Percentiles rank a stretch among this genome's conserved stretches.
Conservation (phyloP, 2,113 vertebrate genomes). For the Plecotus auritus region DNA sequence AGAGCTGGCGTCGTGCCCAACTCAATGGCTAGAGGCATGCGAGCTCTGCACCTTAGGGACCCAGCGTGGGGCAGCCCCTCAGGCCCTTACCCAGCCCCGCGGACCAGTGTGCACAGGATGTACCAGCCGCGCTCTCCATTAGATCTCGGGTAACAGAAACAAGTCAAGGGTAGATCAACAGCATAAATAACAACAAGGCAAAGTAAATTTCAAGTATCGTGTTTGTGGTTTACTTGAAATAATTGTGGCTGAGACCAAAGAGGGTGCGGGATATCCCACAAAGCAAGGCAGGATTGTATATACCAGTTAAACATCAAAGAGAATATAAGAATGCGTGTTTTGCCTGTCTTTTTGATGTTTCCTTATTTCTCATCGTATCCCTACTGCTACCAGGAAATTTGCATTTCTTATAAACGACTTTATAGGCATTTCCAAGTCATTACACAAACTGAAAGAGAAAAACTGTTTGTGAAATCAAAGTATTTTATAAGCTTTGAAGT, state of each 20-base stretch:
- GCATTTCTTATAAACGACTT: slow-evolving; percentile 61
- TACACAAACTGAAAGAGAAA: slow-evolving; percentile 38
- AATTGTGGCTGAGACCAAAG: slow-evolving; percentile 32
- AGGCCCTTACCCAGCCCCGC: not conserved
- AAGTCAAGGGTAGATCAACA: not conserved
- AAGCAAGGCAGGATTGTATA: slow-evolving; percentile 43
- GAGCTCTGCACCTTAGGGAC: fast-evolving
- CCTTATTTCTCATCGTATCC: slow-evolving; percentile 48
- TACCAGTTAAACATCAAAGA: slow-evolving; percentile 48
- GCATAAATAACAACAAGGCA: not conserved
- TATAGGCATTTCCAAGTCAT: slow-evolving; percentile 34
- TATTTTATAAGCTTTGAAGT: slow-evolving; percentile 52
- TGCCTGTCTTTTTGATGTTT: slow-evolving; percentile 39
- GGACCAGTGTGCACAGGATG: fast-evolving
- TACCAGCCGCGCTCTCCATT: not conserved
- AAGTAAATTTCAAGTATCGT: not conserved
- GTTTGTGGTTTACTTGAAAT: slow-evolving; percentile 28
- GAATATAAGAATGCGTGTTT: not conserved
- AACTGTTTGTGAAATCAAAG: slow-evolving; percentile 47
- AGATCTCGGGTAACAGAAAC: not conserved
- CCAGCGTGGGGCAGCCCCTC: too few relatives aligned
- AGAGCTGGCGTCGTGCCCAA: not conserved
- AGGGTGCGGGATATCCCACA: slow-evolving; percentile 23
- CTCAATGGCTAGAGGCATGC: fast-evolving
- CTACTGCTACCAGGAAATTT: slow-evolving; percentile 45